Evolutionary conservation across 1,140 invertebrate species (phyloP), one percentile per base, ranked within the genome.

Genomic region (Ceratoteleas bidentatus): DNA sequence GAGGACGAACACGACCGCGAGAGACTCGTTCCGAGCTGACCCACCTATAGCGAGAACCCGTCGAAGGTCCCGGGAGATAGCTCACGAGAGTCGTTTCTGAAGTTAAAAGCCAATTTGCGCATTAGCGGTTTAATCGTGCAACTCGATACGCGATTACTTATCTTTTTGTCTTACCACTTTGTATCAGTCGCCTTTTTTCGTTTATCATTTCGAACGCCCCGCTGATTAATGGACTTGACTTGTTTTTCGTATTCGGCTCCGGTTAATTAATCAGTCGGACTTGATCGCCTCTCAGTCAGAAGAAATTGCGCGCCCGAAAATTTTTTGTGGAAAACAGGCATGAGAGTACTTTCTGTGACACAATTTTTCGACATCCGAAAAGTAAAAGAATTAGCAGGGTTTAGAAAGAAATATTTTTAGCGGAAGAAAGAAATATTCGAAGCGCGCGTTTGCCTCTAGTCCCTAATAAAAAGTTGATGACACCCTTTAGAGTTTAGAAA

Each of bases 11-110:
- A 73, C 58, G 58, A 73, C 60, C 78, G 79, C 70, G 80, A 82
- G 75, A 83, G 77, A 84, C 79, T 74, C 68, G 84, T 74, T 81
- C 72, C 76, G 70, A 74, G 80, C 75, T 88, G 87, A 88, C 87
- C 87, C 87, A 87, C 86, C 88, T 89, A 88, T 85, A 83, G 84
- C 83, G 86, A 88, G 85, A 85, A 86, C 85, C 84, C 84, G 85
- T 86, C 86, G 85, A 88, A 88, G 87, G 87, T 88, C 82, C 72
- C 84, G 69, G 65, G 81, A 82, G 81, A 86, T 45, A 61, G 50
- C 54, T 69, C 70, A 58, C 64, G 50, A 74, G 47, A 69, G 54
- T 47, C 61, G 47, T 72, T 72, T 78, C 66, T 76, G 33, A 77
- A 84, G 81, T 77, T 84, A 77, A 84, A 84, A 73, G 75, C 81